These are phyloP conservation scores for Lasiurus cinereus DNA, from an alignment of 2,113 vertebrate species.

Conservation along the genomic window DNA sequence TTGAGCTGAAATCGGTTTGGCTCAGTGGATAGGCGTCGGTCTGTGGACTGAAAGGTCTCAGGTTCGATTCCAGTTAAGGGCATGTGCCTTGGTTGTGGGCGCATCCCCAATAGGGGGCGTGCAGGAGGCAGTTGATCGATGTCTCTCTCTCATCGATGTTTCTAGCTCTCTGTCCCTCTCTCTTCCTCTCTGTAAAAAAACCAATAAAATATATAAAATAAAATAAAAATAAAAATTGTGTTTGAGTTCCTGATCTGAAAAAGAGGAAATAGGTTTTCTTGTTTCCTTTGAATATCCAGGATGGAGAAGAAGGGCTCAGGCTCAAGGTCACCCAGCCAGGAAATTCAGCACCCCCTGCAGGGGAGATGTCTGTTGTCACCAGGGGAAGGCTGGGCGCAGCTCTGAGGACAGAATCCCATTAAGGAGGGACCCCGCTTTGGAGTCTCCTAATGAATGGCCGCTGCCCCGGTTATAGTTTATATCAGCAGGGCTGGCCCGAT, in stretches of 20 bases:
- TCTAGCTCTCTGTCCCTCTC: too few relatives aligned
- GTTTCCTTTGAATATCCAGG: not conserved
- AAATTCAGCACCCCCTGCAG: not conserved
- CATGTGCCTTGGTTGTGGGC: too few relatives aligned
- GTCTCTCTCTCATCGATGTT: too few relatives aligned
- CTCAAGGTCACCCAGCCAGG: not conserved
- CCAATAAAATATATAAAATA: too few relatives aligned
- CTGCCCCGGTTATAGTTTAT: not conserved
- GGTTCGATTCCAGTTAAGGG: too few relatives aligned
- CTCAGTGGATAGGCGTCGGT: too few relatives aligned
- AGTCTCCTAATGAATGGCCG: not conserved
- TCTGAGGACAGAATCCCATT: not conserved
- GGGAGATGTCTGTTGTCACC: not conserved
- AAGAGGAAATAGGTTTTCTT: slow-evolving; percentile 35
- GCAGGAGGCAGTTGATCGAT: too few relatives aligned
- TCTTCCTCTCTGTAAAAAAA: too few relatives aligned
- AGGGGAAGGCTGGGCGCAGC: not conserved
- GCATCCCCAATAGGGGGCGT: too few relatives aligned
- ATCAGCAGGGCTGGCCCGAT: not conserved
- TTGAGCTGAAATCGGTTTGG: rapidly evolving
- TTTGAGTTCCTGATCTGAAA: slow-evolving; percentile 25
- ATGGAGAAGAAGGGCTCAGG: not conserved
- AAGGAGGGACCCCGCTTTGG: not conserved
- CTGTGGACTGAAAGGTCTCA: too few relatives aligned
- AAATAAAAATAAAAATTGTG: not conserved